Conservation (phyloP, 2,797 vertebrate species). For the Distichodus sexfasciatus region DNA sequence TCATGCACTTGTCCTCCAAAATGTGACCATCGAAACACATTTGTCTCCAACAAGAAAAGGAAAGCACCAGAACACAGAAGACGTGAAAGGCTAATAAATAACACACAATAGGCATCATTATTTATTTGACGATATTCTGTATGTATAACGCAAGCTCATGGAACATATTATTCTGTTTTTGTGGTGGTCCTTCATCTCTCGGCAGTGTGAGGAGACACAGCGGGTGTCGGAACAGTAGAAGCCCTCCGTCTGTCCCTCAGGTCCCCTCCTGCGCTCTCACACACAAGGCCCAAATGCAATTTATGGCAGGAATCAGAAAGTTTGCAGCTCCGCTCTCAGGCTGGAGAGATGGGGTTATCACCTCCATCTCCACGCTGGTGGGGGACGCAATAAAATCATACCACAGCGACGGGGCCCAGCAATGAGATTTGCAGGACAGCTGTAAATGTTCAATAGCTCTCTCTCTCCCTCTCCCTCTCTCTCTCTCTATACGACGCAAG, state of each 20-base stretch:
- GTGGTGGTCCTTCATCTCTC: not conserved
- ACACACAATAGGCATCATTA: not conserved
- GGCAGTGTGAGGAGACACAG: conserved; percentile 6
- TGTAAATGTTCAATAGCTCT: conserved; percentile 67
- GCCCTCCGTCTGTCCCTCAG: conserved; percentile 21
- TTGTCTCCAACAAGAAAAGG: not conserved
- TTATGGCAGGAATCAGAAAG: conserved; percentile 55
- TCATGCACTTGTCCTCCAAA: not conserved
- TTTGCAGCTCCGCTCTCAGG: conserved; percentile 60
- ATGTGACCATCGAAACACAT: not conserved
- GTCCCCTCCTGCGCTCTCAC: conserved; percentile 41
- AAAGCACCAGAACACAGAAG: not conserved
- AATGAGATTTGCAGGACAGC: conserved; percentile 65
- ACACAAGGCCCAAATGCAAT: conserved; percentile 60
- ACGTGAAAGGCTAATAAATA: not conserved
- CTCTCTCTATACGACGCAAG: conserved; percentile 45
- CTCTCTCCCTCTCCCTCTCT: conserved; percentile 29
- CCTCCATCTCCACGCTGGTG: conserved; percentile 61
- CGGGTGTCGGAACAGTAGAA: conserved; percentile 35
- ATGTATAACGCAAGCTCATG: conserved; percentile 11
- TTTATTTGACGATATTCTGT: not conserved
- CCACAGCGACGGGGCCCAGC: conserved; percentile 54
- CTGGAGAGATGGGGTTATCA: conserved; percentile 63
- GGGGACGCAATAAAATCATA: conserved; percentile 71
- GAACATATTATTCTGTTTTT: not conserved